These are phyloP conservation scores for Spodoptera littoralis DNA, from an alignment of 2,888 invertebrate genomes.

Conservation along the genomic window DNA sequence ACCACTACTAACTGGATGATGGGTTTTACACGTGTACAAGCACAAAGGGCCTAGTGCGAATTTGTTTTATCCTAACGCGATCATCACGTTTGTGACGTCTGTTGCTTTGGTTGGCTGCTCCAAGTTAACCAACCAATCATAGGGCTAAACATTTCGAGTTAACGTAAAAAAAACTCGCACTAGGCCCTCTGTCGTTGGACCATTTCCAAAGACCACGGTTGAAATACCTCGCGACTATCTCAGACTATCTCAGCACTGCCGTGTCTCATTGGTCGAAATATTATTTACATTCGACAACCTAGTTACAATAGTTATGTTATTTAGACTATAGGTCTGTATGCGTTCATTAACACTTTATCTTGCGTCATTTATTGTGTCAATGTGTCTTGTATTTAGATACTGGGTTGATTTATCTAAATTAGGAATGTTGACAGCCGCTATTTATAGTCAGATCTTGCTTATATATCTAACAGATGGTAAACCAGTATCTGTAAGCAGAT, in stretches of 20 bases:
- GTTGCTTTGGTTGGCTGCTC: too few species aligned
- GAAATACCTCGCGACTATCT: conserved; percentile 39
- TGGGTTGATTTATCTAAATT: conserved; percentile 36
- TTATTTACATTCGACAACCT: conserved; percentile 29
- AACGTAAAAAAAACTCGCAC: too few species aligned
- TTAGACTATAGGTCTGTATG: conserved; percentile 31
- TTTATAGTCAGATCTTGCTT: conserved; percentile 13
- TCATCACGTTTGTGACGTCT: too few species aligned
- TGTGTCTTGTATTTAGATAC: conserved; percentile 31
- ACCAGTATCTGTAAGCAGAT: conserved; percentile 1
- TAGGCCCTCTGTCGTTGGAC: conserved; percentile 37
- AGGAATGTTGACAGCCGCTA: conserved; percentile 22
- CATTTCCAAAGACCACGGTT: conserved; percentile 46
- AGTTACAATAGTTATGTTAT: conserved; percentile 30
- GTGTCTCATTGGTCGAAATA: conserved; percentile 28
- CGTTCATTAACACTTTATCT: conserved; percentile 42
- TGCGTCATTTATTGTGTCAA: conserved; percentile 38
- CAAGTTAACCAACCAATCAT: too few species aligned
- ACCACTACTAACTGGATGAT: conserved; percentile 32
- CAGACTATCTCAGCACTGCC: conserved; percentile 17
- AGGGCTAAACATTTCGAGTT: too few species aligned
- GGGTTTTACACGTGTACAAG: conserved; percentile 45
- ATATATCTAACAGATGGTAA: conserved; percentile 2
- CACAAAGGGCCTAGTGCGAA: neutral
- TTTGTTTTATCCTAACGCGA: too few species aligned